Conservation (phyloP, 2,888 invertebrate species). For the Dinocampus coccinellae region DNA sequence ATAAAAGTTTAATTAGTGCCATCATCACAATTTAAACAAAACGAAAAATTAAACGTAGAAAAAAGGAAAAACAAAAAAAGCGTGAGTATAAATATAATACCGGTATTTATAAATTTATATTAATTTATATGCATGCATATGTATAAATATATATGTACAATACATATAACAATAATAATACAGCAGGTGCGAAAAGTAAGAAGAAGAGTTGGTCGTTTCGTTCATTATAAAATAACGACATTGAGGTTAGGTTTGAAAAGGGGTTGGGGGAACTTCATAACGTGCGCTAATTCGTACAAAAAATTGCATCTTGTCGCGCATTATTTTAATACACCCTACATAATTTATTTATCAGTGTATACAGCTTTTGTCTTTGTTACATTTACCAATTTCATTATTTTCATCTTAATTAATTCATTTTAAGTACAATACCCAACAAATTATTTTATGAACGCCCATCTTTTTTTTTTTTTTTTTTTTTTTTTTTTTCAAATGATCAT, state of each 20-base stretch:
- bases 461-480: neutral
- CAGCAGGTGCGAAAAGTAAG: neutral
- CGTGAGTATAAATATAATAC: neutral
- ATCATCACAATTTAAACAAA: neutral
- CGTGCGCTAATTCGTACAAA: slow-evolving; percentile 54
- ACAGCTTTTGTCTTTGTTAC: neutral
- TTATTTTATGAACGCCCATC: neutral
- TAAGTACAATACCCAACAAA: neutral
- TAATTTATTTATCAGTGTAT: neutral
- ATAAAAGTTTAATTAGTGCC: too few species aligned
- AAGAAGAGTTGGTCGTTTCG: neutral
- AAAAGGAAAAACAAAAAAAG: slow-evolving; percentile 1
- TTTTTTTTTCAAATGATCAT: neutral
- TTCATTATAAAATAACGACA: slow-evolving; percentile 17
- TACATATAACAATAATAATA: slow-evolving; percentile 30
- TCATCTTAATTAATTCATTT: neutral
- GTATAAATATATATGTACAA: slow-evolving; percentile 26
- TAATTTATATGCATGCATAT: neutral
- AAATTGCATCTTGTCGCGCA: slow-evolving; percentile 57
- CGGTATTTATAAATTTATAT: neutral
- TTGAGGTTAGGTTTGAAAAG: slow-evolving; percentile 59
- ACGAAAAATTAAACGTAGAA: neutral
- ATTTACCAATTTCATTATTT: neutral
- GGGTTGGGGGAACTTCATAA: slow-evolving; percentile 48
- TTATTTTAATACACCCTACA: neutral